Evolutionary conservation across 1,140 invertebrate genomes (phyloP), one percentile per base, ranked within the genome.

Genomic region (Habropoda laboriosa): DNA sequence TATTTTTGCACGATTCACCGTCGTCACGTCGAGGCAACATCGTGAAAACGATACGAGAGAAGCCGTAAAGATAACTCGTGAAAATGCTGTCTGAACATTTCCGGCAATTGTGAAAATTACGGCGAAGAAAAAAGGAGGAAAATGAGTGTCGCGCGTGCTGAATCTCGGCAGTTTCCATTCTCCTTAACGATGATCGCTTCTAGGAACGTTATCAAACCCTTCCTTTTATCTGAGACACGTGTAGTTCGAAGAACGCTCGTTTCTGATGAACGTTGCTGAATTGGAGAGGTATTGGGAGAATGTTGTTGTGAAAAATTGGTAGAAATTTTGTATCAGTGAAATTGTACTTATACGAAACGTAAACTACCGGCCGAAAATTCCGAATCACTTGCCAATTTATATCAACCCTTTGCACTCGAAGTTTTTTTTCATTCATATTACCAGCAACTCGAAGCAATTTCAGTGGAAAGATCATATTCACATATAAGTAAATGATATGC

Each of bases 1-100:
- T 77, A 77, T 77, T 77, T 77, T 77, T 32, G 53, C 30, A 71
- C 53, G 16, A 45, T 70, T 38, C 18, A 32, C 18, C 42, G 66
- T 70, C n/a, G 67, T 12, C 47, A 24, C 16, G 32, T 45, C 16
- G 12, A 24, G 12, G 16, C n/a, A 60, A 40, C 24, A 7, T 10
- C 21, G 24, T 13, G 24, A 24, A 21, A 51, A 30, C 27, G 40
- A 45, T 42, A 72, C 24, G 35, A 24, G 24, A 61, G 18, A 35
- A 2, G 7, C 21, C 27, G 32, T 47, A 30, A 55, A 73, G 51
- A 71, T 71, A 55, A 71, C 10, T 42, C 38, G 30, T 13, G 30
- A 8, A 16, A 57, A 71, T 18, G 16, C 4, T n/a, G 21, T 8
- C 24, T 12, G 30, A 1, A n/a, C 30, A 8, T 35, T 27, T 24